These are phyloP conservation scores for Darwinula stevensoni DNA, from an alignment of 2,888 invertebrate species.

Conservation along the genomic window DNA sequence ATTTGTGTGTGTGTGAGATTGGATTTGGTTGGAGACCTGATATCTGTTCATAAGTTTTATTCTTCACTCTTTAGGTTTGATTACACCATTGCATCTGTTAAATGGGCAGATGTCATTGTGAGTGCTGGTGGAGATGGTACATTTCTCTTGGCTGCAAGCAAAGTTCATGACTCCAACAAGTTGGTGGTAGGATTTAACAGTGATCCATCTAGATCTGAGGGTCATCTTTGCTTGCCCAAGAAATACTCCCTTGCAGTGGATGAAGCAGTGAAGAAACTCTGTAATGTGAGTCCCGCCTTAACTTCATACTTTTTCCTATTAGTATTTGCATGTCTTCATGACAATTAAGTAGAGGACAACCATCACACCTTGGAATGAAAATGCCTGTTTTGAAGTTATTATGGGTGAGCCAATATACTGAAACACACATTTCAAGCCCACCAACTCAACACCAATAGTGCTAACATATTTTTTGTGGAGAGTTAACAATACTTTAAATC, in stretches of 20 bases:
- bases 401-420: too few relatives aligned
- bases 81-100: slow-evolving; percentile 33
- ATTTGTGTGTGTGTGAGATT: too few relatives aligned
- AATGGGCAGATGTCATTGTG: slow-evolving; percentile 68
- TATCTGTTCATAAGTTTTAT: too few relatives aligned
- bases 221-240: slow-evolving; percentile 62
- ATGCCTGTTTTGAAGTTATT: background rate
- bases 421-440: too few relatives aligned
- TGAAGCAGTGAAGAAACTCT: slow-evolving; percentile 42
- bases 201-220: slow-evolving; percentile 72
- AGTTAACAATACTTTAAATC: too few relatives aligned
- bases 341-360: background rate
- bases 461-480: too few relatives aligned
- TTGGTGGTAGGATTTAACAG: slow-evolving; percentile 95
- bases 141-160: slow-evolving; percentile 69
- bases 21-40: too few relatives aligned
- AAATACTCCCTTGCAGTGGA: slow-evolving; percentile 49
- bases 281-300: slow-evolving; percentile 30
- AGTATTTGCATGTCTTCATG: background rate
- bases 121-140: slow-evolving; percentile 86
- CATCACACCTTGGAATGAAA: background rate
- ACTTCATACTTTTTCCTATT: background rate
- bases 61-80: too few relatives aligned
- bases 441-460: too few relatives aligned
- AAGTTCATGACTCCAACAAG: slow-evolving; percentile 37